Base-by-base conservation (phyloP, 2,888 invertebrate species). In the Orthonevra nobilis region DNA sequence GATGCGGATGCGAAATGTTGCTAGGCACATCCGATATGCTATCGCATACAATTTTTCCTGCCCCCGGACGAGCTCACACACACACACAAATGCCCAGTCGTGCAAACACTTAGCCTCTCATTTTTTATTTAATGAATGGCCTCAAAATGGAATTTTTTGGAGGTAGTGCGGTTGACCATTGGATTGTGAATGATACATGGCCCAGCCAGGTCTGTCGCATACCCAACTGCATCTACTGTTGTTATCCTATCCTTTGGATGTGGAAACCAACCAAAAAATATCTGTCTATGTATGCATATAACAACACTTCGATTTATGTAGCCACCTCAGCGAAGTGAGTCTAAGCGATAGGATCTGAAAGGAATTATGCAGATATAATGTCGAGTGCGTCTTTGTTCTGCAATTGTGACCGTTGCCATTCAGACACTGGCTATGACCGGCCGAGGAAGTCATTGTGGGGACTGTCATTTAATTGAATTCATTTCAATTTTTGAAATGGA, bases 151-250 rank as follows among this genome's bases (percentile, higher is more conserved):
- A 61, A 46, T 72, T 79, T 48, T 63, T 63, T 20, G 44, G 52
- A 72, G 40, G 72, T 73, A 42, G 52, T 73, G 79, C 69, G 73
- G 79, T 79, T 73, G 73, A 79, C 79, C 73, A 79, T 79, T 79
- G 79, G 79, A 79, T 79, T 79, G 79, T 61, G 73, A 73, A 79
- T 79, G 79, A 79, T 79, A 79, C 79, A 79, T 79, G 54, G 61
- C 79, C 23, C 60, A 36, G 32, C 52, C 60, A 54, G 73, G 79
- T 79, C 64, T 66, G 73, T 73, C 66, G 73, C 61, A 79, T 60
- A 40, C 73, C 54, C 26, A 50, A 61, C 42, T 52, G 17, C 70
- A 38, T 34, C 10, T 26, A 20, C 34, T 40, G 44, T 26, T 32
- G 12, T 69, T 54, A 46, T 20, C 26, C 61, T 17, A 48, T 69